Evolutionary conservation across 2,797 vertebrate species (phyloP).

Genomic region (Benthosema pterotum): DNA sequence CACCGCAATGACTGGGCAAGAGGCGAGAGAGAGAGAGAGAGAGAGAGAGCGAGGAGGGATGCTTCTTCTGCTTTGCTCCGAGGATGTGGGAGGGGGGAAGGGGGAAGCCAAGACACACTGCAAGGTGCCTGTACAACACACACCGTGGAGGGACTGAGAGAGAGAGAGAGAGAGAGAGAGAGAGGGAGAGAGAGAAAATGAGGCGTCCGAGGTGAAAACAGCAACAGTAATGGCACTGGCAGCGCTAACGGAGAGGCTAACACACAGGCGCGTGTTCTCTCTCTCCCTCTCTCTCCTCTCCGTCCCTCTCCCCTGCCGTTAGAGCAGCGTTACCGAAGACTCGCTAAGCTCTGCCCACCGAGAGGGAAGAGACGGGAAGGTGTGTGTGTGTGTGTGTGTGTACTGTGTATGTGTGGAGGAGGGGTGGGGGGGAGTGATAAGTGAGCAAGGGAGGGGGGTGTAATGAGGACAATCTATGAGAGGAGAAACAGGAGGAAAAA

Average conservation of each 20-base stretch:
- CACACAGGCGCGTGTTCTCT: conserved; percentile 37
- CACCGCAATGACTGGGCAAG: conserved; percentile 40
- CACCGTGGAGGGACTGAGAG: neutral
- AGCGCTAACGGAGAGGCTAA: conserved; percentile 40
- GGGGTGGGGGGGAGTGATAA: neutral
- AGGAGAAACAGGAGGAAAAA: too few species aligned
- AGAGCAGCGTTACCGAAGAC: conserved; percentile 30
- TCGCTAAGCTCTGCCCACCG: conserved; percentile 35
- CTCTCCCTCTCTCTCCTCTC: conserved; percentile 15
- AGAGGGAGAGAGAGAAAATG: conserved; percentile 18
- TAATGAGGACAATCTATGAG: too few species aligned
- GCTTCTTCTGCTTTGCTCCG: too few species aligned
- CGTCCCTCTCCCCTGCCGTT: neutral
- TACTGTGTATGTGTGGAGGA: conserved; percentile 17
- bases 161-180: too few species aligned
- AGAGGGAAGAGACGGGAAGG: conserved; percentile 6
- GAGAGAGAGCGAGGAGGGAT: too few species aligned
- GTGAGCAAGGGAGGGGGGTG: neutral
- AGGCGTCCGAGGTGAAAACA: conserved; percentile 43
- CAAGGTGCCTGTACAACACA: too few species aligned
- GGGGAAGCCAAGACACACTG: too few species aligned
- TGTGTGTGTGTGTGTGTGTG: conserved; percentile 30
- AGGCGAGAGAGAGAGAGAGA: too few species aligned
- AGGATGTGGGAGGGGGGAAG: too few species aligned
- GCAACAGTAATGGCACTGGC: conserved; percentile 32